Evolutionary conservation across 2,113 vertebrate genomes (phyloP), one percentile per base, ranked within the genome.

Genomic region (Lota lota): DNA sequence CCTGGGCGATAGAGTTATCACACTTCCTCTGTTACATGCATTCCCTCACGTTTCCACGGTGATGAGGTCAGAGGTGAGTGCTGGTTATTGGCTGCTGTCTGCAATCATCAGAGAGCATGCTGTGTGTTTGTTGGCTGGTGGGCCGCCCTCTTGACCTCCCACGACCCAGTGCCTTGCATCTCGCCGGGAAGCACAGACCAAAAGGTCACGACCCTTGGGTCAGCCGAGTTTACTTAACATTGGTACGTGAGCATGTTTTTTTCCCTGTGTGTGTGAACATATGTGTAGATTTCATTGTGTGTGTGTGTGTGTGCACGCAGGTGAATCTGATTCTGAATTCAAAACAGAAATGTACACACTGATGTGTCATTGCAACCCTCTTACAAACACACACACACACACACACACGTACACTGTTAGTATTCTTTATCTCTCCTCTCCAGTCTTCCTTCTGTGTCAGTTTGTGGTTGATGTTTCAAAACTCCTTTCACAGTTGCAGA

Each of bases 51-150:
- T 91, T 87, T 88, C 88, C 83, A 80, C 76, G 64, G 83, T 68
- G 60, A 84, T 85, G 67, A 74, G 87, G 88, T 89, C 88, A 89
- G 75, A 84, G 88, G 88, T 90, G 75, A 69, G 3, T 8, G 67
- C 88, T 84, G 78, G 69, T 90, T 88, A 88, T 88, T 88, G 84
- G 88, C 83, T 82, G 84, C 81, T 85, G 83, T 83, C 81, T 90
- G 85, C 86, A 90, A 88, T 90, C 88, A 90, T 87, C 79, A 68
- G 79, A 73, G 72, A 80, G 80, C 73, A 67, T 28, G 79, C 77
- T 74, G 79, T 67, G 81, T 84, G 82, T 85, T 85, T 87, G 82
- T 80, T 73, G 68, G 56, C 64, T 62, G 68, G 67, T 19, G 56
- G 15, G 71, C 69, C 70, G 69, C 70, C 77, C 73, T 56, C 69